A percentile compares a stretch with the other conserved stretches of the same genome.
Evolutionary conservation across 2,113 vertebrate genomes (phyloP).

Genomic region (Lamprotornis superbus): DNA sequence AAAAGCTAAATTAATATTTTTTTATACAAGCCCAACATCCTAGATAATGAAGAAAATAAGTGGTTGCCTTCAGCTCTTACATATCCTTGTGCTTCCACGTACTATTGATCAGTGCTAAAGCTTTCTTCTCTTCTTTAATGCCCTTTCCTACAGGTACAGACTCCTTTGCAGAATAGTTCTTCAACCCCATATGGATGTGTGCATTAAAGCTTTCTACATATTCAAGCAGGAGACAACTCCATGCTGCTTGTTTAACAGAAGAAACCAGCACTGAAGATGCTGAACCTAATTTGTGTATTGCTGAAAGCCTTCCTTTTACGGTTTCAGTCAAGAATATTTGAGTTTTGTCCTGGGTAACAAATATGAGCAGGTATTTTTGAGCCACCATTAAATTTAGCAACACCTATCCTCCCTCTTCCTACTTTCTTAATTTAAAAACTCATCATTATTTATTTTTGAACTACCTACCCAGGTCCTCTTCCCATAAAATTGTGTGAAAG

Average conservation of each 20-base stretch:
- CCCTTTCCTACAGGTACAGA: background rate
- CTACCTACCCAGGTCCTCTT: background rate
- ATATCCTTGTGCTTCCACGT: background rate
- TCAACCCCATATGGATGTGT: background rate
- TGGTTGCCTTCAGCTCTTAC: background rate
- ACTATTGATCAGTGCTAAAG: background rate
- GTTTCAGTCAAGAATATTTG: background rate
- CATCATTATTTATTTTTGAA: background rate
- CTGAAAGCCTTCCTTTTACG: background rate
- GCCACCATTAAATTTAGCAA: background rate
- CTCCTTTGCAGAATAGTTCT: background rate
- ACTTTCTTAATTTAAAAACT: background rate
- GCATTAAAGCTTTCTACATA: background rate
- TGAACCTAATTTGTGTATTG: background rate
- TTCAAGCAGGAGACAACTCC: background rate
- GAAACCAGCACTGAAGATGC: background rate
- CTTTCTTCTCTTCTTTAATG: background rate
- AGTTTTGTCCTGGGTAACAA: background rate
- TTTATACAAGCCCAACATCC: background rate
- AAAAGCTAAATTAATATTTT: background rate
- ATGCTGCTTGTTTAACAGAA: background rate
- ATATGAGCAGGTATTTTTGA: background rate
- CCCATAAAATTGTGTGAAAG: background rate
- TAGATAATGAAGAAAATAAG: background rate
- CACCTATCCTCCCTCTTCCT: background rate